Conservation (phyloP, 2,113 vertebrate genomes). For the Pagrus major region DNA sequence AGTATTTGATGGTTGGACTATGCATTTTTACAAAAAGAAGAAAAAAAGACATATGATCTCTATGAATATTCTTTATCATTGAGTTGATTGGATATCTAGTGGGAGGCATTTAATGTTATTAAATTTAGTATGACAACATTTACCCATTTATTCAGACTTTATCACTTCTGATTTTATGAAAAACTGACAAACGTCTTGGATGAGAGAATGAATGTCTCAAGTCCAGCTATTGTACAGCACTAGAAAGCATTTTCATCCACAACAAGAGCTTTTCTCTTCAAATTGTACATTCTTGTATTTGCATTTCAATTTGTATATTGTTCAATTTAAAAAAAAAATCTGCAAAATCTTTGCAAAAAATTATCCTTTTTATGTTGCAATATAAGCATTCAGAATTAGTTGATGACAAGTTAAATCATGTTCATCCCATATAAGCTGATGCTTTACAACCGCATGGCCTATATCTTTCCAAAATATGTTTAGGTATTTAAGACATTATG, state of each 20-base stretch:
- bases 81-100: not conserved
- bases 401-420: not conserved
- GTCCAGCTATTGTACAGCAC: not conserved
- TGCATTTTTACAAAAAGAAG: not conserved
- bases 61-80: not conserved
- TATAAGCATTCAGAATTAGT: not conserved
- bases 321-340: not conserved
- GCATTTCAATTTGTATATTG: not conserved
- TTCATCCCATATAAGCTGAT: not conserved
- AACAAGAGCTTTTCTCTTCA: not conserved
- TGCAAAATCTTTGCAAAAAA: too few species aligned
- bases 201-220: not conserved
- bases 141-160: not conserved
- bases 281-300: not conserved
- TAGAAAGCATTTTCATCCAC: not conserved
- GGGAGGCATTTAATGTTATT: not conserved
- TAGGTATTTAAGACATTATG: not conserved
- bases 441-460: too few species aligned
- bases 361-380: too few species aligned
- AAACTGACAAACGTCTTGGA: not conserved
- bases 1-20: slow-evolving; percentile 44
- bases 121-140: not conserved
- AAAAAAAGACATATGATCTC: not conserved
- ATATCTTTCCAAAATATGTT: not conserved
- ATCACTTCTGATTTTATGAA: not conserved